These are phyloP conservation scores for Eristalinus sepulchralis DNA, from an alignment of 2,888 invertebrate species.

Conservation along the genomic window DNA sequence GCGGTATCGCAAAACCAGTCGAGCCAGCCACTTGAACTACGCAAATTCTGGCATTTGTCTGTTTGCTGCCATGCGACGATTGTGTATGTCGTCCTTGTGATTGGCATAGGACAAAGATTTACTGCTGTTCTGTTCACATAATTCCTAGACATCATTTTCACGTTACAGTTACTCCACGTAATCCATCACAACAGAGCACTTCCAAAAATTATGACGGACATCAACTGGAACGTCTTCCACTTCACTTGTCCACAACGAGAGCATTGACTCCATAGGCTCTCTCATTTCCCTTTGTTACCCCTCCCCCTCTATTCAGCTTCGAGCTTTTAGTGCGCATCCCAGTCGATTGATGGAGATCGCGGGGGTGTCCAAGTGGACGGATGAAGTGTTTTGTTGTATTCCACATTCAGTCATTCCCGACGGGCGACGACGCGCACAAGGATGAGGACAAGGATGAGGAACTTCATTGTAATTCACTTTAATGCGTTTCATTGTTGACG, in stretches of 20 bases:
- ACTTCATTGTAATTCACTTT: constrained; percentile 80
- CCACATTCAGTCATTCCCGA: constrained; percentile 36
- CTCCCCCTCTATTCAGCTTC: background rate
- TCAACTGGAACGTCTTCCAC: background rate
- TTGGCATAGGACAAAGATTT: too few species aligned
- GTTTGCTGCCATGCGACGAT: too few species aligned
- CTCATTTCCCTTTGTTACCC: background rate
- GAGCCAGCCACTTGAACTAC: too few species aligned
- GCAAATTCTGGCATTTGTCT: background rate
- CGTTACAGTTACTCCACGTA: too few species aligned
- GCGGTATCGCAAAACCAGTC: too few species aligned
- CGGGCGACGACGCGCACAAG: background rate
- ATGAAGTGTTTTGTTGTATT: constrained; percentile 31
- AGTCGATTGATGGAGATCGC: background rate
- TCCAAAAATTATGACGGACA: background rate
- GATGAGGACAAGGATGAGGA: constrained; percentile 23
- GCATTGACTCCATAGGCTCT: background rate
- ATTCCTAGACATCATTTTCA: too few species aligned
- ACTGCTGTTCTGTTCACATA: too few species aligned
- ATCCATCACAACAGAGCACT: background rate
- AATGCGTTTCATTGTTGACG: constrained; percentile 81
- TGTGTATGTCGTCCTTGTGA: too few species aligned
- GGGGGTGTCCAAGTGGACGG: background rate
- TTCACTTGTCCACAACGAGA: background rate
- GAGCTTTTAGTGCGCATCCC: constrained; percentile 38